These are phyloP conservation scores for Engystomops pustulosus DNA, from an alignment of 2,113 vertebrate species.

Conservation along the genomic window DNA sequence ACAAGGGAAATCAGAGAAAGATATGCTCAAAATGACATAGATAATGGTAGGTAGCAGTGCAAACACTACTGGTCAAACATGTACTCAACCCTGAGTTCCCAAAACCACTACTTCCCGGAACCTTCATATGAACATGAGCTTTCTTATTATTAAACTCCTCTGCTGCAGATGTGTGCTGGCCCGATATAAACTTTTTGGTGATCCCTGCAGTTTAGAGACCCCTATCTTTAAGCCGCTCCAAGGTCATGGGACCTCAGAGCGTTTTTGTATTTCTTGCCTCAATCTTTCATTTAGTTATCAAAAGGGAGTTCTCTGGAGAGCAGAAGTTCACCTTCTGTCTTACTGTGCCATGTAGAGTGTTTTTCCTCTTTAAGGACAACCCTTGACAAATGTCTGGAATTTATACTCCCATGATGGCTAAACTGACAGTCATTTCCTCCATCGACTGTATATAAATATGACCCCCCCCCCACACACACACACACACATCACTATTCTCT, in stretches of 20 bases:
- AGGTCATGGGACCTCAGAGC: not conserved
- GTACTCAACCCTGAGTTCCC: too few species aligned
- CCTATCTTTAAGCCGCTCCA: not conserved
- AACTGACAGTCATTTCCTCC: not conserved
- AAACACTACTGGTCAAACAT: too few species aligned
- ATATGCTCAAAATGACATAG: too few species aligned
- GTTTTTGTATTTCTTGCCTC: not conserved
- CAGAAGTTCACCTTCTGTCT: conserved; percentile 6
- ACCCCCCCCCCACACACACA: too few species aligned
- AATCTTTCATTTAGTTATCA: conserved; percentile 17
- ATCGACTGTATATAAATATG: not conserved
- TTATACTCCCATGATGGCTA: not conserved
- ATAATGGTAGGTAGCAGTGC: too few species aligned
- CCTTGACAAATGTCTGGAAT: conserved; percentile 10
- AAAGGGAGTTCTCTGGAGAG: not conserved
- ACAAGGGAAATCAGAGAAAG: too few species aligned
- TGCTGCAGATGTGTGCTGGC: not conserved
- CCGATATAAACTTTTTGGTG: conserved; percentile 3
- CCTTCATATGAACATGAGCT: too few species aligned
- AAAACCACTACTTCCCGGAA: too few species aligned
- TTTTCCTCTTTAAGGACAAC: not conserved
- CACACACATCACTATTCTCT: too few species aligned
- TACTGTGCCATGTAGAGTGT: not conserved
- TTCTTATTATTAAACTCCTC: not conserved
- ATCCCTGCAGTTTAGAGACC: not conserved